Evolutionary conservation across 2,888 invertebrate genomes (phyloP), one percentile per base, ranked within the genome.

Genomic region (Timandra comae): DNA sequence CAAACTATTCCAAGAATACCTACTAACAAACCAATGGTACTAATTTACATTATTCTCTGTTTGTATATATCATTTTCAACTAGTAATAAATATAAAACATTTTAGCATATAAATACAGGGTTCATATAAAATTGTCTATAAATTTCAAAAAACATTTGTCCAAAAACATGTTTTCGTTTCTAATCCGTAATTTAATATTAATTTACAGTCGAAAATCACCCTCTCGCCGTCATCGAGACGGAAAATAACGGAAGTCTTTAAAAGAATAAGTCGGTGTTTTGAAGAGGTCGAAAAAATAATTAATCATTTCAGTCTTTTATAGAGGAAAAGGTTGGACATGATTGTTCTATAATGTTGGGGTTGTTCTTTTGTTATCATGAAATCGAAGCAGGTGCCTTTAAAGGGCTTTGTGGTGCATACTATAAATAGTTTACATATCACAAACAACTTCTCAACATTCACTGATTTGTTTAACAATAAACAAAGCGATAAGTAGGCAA

Each of bases 201-300:
- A 80, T 80, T 82, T 79, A 67, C 75, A 71, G 71, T 64, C 68
- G 63, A 70, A 77, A 76, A 75, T 67, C 70, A 67, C 73, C 73
- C 70, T 71, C 78, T 75, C 70, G 69, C 64, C 71, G 73, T 67
- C 78, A 79, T 74, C 75, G 80, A 74, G 70, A 75, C 69, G 81
- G 81, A 85, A 85, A 85, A 85, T 84, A 79, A 70, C 79, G 84
- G 82, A 84, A 80, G 81, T 82, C 64, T 79, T 84, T 79, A 80
- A 73, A 78, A 77, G 79, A 77, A 80, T 75, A 77, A 78, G 73
- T 70, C 80, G 69, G 70, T 82, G 75, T 85, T 85, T 82, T 80
- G 76, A 82, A 81, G 81, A 81, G 82, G 81, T 80, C 74, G 77
- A 65, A 63, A 65, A 71, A 80, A 80, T 78, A 80, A 85, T 85